Base-by-base conservation (phyloP, 2,797 vertebrate genomes). In the Nyctalus aviator region DNA sequence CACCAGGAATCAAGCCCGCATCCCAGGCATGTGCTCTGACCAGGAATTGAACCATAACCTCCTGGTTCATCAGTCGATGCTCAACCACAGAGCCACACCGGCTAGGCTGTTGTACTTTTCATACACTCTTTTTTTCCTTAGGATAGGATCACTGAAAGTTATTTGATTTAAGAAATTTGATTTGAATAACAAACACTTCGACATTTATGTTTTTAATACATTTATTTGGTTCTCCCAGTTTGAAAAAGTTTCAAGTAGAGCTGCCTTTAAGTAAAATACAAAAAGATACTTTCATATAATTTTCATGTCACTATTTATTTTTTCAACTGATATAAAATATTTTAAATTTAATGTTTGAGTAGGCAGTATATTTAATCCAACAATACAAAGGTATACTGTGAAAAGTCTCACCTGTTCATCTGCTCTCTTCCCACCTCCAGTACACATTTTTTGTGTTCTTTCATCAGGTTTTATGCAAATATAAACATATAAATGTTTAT, bases 131-230 rank as follows among this genome's bases (percentile, higher is more conserved):
- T 86, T 84, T 14, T 20, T 21, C 14, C 27, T 81, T 93, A 94
- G 69, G 55, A 21, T 21, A 86, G 62, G 75, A 83, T 78, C 27
- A 68, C 17, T 88, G 62, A 93, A 81, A 81, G 41, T 95, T 83
- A 78, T 84, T 93, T 77, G 59, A 62, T 30, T 62, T 27, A 62
- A 62, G 59, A 62, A 75, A 48, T 75, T 75, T 75, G 48, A 35
- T 62, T 93, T 72, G 25, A 86, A 68, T 75, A 83, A 78, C 62
- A 91, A 92, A 86, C 93, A 95, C 90, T 78, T 86, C 92, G 50
- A 84, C 30, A 76, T 35, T 92, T 83, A 41, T 57, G 32, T 59
- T 90, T 91, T 75, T 25, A 77, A 50, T 81, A 88, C 85, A 46
- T 90, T 92, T 18, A 78, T 84, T 32, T 92, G 21, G 17, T 77